Base-by-base conservation (phyloP, 2,888 invertebrate genomes). In the Lasius platythorax region DNA sequence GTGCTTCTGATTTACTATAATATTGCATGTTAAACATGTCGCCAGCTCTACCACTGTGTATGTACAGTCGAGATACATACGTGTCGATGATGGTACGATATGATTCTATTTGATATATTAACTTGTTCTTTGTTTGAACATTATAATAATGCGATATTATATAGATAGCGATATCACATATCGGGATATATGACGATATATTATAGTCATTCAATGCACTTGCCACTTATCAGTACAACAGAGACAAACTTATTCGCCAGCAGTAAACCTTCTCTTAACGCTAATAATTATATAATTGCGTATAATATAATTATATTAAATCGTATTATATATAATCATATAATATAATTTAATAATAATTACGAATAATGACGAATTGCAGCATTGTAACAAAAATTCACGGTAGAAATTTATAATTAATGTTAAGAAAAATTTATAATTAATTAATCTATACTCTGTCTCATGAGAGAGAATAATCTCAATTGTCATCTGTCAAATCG, bases 21-120 rank as follows among this genome's bases (percentile, higher is more conserved):
- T 72, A 81, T 95, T 95, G 93, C 95, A 95, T 95, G 95, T 95
- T 94, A 94, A 95, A 95, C 95, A 95, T 95, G 95, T 95, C 93
- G 93, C 93, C 94, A 93, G 78, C 68, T n/a, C 50, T 78, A 78
- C 30, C 68, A 78, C 68, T 78, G 53, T 76, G 76, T 93, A 92
- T 93, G 92, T 94, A 93, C 90, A 92, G 92, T 92, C 43, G 40
- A 76, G 90, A 94, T 93, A 94, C 94, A 93, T 92, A 89, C 91
- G 92, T 94, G 93, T 92, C 94, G 92, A 93, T 93, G 91, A 94
- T 93, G 92, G 93, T 94, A 94, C 93, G 91, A 92, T 53, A 53
- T 33, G 75, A 92, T 90, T 87, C 90, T 92, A 93, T 92, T 92
- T 91, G 87, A 90, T 91, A 93, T 89, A 93, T 92, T 92, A 89